Evolutionary conservation across 2,113 vertebrate genomes (phyloP), one percentile per base, ranked within the genome.

Genomic region (Alligator sinensis): DNA sequence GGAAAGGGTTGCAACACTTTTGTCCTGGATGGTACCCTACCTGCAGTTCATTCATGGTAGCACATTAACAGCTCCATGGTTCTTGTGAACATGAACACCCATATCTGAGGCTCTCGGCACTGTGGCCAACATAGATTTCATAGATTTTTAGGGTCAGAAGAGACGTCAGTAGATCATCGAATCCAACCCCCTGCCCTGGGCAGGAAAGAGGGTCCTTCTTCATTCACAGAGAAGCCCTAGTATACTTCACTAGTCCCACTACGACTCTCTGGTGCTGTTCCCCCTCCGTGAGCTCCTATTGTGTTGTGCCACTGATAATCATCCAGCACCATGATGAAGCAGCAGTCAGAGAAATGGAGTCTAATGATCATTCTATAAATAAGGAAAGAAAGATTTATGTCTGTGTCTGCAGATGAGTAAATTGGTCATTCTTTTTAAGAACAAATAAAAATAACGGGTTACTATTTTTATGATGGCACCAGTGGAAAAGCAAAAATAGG

Each of bases 391-490:
- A 21, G 27, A 88, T 21, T 21, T 5, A 4, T 86, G 83, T 82
- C 38, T 57, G 77, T 91, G 91, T 34, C 79, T 92, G 38, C 3
- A 18, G 34, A 74, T 79, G 91, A 72, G 30, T 75, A 54, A 90
- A 80, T 66, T 70, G 95, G 77, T 88, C 75, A 64, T 70, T 90
- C 83, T 90, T 77, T 78, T 70, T 55, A 77, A 58, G 59, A 22
- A 95, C 90, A 57, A 28, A 61, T 10, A 68, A 61, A 64, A 82
- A 58, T 91, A 76, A 87, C 85, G 76, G 62, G 86, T 84, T 95
- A 3, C 79, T 96, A 63, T 95, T 94, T 96, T 93, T 93, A 76
- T 93, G 95, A 95, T 27, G 77, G 90, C 82, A 87, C 85, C 85
- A 87, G 86, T 57, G 38, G 47, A 85, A 91, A 86, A 79, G 59